Evolutionary conservation across 2,888 invertebrate genomes (phyloP), one percentile per base, ranked within the genome.

Genomic region (Hypena proboscidalis): DNA sequence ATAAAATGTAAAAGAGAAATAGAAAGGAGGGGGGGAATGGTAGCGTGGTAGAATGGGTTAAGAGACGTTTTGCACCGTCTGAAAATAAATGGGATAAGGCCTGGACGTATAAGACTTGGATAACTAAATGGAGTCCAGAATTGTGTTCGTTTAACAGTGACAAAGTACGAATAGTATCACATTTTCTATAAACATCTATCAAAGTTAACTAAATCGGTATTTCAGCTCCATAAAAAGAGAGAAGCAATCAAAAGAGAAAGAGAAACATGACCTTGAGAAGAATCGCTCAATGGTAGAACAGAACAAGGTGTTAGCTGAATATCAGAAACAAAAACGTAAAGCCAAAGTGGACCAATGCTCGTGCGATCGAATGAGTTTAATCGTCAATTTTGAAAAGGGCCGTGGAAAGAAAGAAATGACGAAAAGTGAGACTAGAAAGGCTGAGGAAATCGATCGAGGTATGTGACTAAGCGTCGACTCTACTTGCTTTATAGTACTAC

Each of bases 331-430:
- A 29, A 34, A 11, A 14, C n/a, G 36, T 31, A 36, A 29, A 26
- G 10, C 13, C 8, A 30, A 19, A 6, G 8, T 9, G 5, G 38
- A 44, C 41, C 46, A 54, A 25, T 50, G 44, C 21, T 45, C 22
- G 11, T 50, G 50, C 13, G 63, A 61, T 6, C 40, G 60, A 14
- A 63, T 62, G 21, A 45, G 51, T 17, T 13, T 62, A 0, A 38
- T 63, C 3, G 15, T 34, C 1, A 43, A 46, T 14, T 42, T 37
- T 36, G 22, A 29, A 3, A 50, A 44, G 17, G 29, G 36, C 4
- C 21, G 17, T 9, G 8, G 25, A n/a, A 48, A 33, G 10, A 53
- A 49, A 36, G 27, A 6, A 8, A 22, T 3, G 8, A 13, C 2
- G 9, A 26, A 49, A 19, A 11, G 14, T n/a, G 37, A 49, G 3